phyloP scores from a whole-genome alignment of 2,797 vertebrate genomes.

The Pteropus rufus region DNA sequence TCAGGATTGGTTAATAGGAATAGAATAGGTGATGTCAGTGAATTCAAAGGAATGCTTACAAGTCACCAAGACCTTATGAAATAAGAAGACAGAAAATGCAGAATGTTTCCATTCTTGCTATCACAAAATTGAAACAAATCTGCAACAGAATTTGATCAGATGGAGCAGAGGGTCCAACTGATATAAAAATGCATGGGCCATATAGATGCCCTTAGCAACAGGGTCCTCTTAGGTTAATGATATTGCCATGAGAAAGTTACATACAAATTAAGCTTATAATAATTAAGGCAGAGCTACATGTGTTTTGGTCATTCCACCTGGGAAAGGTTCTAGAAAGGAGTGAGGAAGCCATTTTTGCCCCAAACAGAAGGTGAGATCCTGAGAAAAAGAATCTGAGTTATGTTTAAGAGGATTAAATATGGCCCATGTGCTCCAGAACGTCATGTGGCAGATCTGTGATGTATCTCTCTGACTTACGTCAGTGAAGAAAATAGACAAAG shows the following conservation, averaged over 20 bases:
- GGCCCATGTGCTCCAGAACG: neutral
- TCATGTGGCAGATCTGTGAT: neutral
- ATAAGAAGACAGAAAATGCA: neutral
- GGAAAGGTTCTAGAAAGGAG: neutral
- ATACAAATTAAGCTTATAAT: neutral
- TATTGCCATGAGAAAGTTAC: neutral
- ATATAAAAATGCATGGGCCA: neutral
- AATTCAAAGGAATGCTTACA: neutral
- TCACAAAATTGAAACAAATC: neutral
- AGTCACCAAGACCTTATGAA: neutral
- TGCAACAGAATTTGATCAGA: neutral
- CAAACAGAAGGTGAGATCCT: neutral
- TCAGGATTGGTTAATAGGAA: neutral
- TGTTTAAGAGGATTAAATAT: neutral
- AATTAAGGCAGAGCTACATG: neutral
- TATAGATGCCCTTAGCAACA: neutral
- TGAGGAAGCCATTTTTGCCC: neutral
- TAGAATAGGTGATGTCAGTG: neutral
- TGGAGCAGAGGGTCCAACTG: neutral
- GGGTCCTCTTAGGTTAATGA: neutral
- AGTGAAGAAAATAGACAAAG: neutral
- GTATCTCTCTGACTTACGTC: neutral
- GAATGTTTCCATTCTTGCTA: neutral
- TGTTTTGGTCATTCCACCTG: neutral
- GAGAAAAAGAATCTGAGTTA: neutral